A percentile compares a stretch with the other conserved stretches of the same genome.
These are phyloP conservation scores for Microcebus lehilahytsara DNA, from an alignment of 2,113 vertebrate species.

Conservation along the genomic window DNA sequence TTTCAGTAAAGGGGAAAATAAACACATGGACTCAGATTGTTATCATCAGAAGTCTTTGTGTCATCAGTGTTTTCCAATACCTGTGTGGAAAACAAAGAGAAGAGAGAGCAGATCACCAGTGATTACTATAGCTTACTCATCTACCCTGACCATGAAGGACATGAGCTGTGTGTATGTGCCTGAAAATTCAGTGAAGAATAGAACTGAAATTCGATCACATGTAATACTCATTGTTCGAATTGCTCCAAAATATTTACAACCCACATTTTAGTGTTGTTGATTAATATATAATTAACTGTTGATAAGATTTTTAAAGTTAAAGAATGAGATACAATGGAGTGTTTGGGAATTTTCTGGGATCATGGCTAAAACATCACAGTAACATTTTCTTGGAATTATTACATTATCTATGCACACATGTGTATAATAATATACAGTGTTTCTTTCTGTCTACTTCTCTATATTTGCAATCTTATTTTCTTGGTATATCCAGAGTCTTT, in stretches of 20 bases:
- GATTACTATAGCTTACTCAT: background rate
- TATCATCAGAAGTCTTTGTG: background rate
- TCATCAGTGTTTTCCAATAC: background rate
- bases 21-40: background rate
- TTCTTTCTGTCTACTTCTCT: background rate
- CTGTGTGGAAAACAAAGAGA: background rate
- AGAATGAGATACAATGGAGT: conserved; percentile 47
- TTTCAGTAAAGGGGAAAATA: background rate
- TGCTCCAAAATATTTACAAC: background rate
- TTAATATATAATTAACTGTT: background rate
- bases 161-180: background rate
- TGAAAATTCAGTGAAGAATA: background rate
- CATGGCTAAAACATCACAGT: background rate
- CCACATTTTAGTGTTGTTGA: background rate
- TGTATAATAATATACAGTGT: background rate
- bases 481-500: background rate
- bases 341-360: background rate
- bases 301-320: conserved; percentile 15
- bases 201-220: background rate
- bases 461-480: conserved; percentile 39
- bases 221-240: background rate
- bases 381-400: background rate
- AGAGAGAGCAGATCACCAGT: background rate
- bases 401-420: background rate
- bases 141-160: background rate